A percentile compares a stretch with the other conserved stretches of the same genome.
These are phyloP conservation scores for Zaprionus obscuricornis DNA, from an alignment of 2,888 invertebrate genomes.

Conservation along the genomic window DNA sequence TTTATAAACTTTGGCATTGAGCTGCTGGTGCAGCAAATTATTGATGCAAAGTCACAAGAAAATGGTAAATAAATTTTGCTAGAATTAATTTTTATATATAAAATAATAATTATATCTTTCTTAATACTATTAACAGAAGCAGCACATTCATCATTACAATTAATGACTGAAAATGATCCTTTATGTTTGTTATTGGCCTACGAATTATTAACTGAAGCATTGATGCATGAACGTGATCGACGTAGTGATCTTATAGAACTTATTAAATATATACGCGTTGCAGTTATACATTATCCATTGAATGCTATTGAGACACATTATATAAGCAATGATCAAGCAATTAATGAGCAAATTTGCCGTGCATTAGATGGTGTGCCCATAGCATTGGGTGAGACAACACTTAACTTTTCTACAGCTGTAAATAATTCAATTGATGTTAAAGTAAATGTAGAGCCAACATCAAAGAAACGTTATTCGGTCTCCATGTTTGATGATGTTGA, in stretches of 20 bases:
- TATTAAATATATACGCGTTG: constrained; percentile 78
- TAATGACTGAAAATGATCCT: constrained; percentile 68
- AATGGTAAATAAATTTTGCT: constrained; percentile 45
- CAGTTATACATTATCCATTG: constrained; percentile 65
- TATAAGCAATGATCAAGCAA: constrained; percentile 47
- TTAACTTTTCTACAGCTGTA: constrained; percentile 61
- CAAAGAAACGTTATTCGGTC: constrained; percentile 77
- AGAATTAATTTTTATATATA: background rate
- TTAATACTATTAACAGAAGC: constrained; percentile 17
- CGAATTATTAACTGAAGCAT: constrained; percentile 72
- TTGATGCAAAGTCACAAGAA: constrained; percentile 45
- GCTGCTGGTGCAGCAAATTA: constrained; percentile 80
- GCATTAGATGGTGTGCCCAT: constrained; percentile 62
- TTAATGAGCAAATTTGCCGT: constrained; percentile 75
- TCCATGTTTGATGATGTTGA: constrained; percentile 82
- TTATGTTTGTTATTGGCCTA: constrained; percentile 77
- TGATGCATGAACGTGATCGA: constrained; percentile 54
- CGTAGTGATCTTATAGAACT: constrained; percentile 77
- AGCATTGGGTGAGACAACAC: constrained; percentile 55
- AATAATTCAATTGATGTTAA: constrained; percentile 69
- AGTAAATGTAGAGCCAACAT: constrained; percentile 14
- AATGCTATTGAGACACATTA: constrained; percentile 69
- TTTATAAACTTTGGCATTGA: constrained; percentile 78
- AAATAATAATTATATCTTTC: background rate
- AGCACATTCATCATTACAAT: constrained; percentile 48